phyloP scores from a whole-genome alignment of 2,888 invertebrate genomes.

The Apocheima hispidaria region DNA sequence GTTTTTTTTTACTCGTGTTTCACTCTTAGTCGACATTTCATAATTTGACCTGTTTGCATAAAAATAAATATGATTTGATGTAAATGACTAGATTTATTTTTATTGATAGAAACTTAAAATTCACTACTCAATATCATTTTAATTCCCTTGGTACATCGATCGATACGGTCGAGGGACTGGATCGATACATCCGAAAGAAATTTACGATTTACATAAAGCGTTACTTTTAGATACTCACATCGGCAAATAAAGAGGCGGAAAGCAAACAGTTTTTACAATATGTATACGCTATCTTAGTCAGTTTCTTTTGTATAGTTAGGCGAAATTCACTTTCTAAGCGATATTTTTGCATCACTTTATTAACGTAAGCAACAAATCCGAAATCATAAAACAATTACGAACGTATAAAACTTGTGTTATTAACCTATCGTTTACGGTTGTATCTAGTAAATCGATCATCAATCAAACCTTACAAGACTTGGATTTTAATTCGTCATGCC shows the following conservation, averaged over 20 bases:
- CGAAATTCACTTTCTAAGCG: conserved; percentile 35
- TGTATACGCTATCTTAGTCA: background rate
- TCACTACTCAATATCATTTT: too few species aligned
- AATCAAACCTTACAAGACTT: conserved; percentile 26
- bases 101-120: too few species aligned
- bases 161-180: too few species aligned
- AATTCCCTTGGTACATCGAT: too few species aligned
- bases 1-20: too few species aligned
- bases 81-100: too few species aligned
- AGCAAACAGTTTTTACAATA: background rate
- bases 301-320: background rate
- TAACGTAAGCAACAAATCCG: conserved; percentile 16
- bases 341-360: conserved; percentile 31
- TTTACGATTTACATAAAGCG: too few species aligned
- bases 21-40: too few species aligned
- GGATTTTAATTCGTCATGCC: conserved; percentile 23
- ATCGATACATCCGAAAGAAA: too few species aligned
- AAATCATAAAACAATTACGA: conserved; percentile 26
- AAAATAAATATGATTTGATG: too few species aligned
- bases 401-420: conserved; percentile 26
- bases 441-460: conserved; percentile 29
- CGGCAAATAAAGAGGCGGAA: background rate
- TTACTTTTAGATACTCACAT: too few species aligned
- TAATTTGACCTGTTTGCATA: too few species aligned
- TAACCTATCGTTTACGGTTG: conserved; percentile 35